A percentile compares a stretch with the other conserved stretches of the same genome.
Evolutionary conservation across 2,113 vertebrate species (phyloP).

Genomic region (Potamarius usumacintae): DNA sequence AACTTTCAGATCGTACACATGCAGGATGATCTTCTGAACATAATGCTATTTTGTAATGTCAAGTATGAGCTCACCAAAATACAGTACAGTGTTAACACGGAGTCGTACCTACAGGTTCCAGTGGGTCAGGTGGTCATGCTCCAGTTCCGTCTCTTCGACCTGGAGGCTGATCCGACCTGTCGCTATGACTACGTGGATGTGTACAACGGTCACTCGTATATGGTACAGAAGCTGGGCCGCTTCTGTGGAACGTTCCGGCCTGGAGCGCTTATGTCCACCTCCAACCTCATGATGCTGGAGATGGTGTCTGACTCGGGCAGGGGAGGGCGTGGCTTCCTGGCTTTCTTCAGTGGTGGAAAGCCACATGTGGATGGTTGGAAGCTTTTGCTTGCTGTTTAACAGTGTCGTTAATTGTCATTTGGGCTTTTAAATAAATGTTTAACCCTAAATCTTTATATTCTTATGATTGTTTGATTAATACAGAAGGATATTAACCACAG

Average conservation of each 20-base stretch:
- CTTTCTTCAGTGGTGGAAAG: slow-evolving; percentile 79
- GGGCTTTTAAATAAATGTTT: background rate
- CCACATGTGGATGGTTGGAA: slow-evolving; percentile 78
- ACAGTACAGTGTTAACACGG: background rate
- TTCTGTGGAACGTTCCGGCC: slow-evolving; percentile 90
- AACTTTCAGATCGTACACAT: background rate
- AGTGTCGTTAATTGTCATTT: slow-evolving; percentile 44
- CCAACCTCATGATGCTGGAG: slow-evolving; percentile 84
- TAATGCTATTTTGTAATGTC: background rate
- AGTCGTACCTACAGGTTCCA: slow-evolving; percentile 75
- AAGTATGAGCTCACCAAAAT: background rate
- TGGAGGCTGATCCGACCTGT: slow-evolving; percentile 84
- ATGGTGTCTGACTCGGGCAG: slow-evolving; percentile 81
- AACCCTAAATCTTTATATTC: background rate
- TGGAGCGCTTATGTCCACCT: slow-evolving; percentile 81
- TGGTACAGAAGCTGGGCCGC: slow-evolving; percentile 80
- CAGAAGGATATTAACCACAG: background rate
- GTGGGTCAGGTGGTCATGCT: slow-evolving; percentile 84
- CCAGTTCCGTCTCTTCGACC: slow-evolving; percentile 86
- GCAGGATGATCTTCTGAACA: background rate
- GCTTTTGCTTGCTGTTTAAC: slow-evolving; percentile 25
- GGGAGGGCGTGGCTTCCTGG: slow-evolving; percentile 82
- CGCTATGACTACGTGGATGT: slow-evolving; percentile 86
- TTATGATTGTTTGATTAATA: background rate
- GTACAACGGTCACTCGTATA: slow-evolving; percentile 78